phyloP scores from a whole-genome alignment of 2,888 invertebrate genomes.

The Peribatodes rhomboidaria region DNA sequence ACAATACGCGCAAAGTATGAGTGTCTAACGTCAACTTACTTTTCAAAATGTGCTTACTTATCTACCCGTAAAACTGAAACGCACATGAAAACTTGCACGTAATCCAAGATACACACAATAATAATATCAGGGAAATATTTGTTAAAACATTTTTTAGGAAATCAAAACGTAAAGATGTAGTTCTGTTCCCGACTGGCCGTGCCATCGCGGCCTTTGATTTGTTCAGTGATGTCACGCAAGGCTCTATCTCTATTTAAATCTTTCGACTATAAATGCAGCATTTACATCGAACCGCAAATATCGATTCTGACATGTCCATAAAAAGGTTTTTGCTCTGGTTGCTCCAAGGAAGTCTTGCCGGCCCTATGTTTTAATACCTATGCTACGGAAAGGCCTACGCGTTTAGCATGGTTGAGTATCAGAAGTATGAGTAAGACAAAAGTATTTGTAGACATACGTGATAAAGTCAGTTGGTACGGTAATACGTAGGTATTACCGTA shows the following conservation, averaged over 20 bases:
- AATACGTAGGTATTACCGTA: too few relatives aligned
- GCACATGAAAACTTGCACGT: too few relatives aligned
- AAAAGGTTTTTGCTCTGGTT: neutral
- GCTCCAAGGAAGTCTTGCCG: neutral
- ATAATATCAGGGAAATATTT: neutral
- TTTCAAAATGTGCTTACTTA: too few relatives aligned
- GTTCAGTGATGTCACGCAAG: conserved; percentile 66
- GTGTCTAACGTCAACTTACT: neutral
- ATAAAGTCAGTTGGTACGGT: too few relatives aligned
- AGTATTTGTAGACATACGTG: too few relatives aligned
- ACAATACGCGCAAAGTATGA: neutral
- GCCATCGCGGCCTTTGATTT: conserved; percentile 69
- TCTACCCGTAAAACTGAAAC: too few relatives aligned
- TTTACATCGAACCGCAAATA: conserved; percentile 57
- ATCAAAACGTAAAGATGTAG: conserved; percentile 61
- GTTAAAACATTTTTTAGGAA: conserved; percentile 32
- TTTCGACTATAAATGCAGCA: conserved; percentile 45
- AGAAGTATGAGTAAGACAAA: neutral
- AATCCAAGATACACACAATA: too few relatives aligned
- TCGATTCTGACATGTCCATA: conserved; percentile 10
- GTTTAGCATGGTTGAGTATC: neutral
- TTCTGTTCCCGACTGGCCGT: conserved; percentile 63
- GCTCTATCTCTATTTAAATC: conserved; percentile 42
- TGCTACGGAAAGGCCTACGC: neutral
- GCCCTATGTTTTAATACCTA: neutral